Conservation (phyloP, 2,888 invertebrate species). For the Rotaria socialis region DNA sequence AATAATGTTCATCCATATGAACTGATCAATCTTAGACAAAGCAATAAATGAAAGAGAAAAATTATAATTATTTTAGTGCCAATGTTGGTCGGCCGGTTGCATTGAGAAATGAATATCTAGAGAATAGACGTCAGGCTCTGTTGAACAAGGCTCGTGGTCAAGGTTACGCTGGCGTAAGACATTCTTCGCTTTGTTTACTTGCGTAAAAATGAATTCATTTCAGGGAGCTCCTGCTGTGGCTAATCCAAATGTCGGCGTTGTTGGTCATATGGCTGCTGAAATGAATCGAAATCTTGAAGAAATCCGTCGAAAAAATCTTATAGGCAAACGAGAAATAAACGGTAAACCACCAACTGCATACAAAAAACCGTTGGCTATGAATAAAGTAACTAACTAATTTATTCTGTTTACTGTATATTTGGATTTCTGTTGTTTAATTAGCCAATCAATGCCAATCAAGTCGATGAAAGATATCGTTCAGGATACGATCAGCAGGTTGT, state of each 20-base stretch:
- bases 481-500: background rate
- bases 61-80: background rate
- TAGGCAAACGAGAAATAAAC: background rate
- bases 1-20: too few species aligned
- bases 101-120: background rate
- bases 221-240: constrained; percentile 10
- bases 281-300: background rate
- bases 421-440: background rate
- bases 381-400: background rate
- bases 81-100: background rate
- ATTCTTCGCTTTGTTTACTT: background rate
- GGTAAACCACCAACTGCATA: background rate
- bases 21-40: too few species aligned
- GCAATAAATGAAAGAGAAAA: too few species aligned
- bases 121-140: constrained; percentile 4
- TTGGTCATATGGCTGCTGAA: background rate
- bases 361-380: background rate
- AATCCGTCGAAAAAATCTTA: constrained; percentile 1
- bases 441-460: background rate
- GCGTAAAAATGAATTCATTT: background rate
- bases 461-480: constrained; percentile 31
- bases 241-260: background rate
- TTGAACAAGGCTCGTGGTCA: background rate
- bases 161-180: background rate
- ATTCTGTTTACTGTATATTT: background rate